Conservation (phyloP, 2,797 vertebrate genomes). For the Anguilla pacifica region DNA sequence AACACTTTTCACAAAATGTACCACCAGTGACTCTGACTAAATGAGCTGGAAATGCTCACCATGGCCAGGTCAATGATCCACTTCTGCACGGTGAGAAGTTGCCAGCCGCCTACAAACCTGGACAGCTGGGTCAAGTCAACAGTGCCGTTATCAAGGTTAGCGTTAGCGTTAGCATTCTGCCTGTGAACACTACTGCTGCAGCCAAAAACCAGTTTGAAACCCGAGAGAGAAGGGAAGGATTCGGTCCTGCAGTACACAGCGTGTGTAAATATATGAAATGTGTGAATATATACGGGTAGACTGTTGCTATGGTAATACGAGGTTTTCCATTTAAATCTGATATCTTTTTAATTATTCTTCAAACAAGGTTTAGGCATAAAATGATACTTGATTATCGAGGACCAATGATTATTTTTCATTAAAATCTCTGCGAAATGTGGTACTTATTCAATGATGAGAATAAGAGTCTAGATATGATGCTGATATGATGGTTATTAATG, state of each 20-base stretch:
- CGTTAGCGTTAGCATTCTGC: not conserved
- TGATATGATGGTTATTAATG: not conserved
- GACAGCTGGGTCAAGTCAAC: constrained; percentile 52
- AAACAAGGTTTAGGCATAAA: not conserved
- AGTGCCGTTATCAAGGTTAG: not conserved
- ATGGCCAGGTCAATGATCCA: constrained; percentile 89
- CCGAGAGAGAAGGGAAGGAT: not conserved
- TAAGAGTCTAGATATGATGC: not conserved
- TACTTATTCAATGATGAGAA: too few relatives aligned
- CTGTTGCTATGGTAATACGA: not conserved
- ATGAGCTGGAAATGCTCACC: constrained; percentile 68
- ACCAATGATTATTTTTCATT: too few relatives aligned
- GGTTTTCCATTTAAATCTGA: not conserved
- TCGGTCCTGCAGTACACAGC: not conserved
- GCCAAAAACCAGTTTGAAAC: not conserved
- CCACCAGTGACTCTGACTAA: too few relatives aligned
- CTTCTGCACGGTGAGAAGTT: constrained; percentile 79
- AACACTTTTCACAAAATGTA: too few relatives aligned
- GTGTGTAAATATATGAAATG: not conserved
- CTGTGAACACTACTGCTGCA: not conserved
- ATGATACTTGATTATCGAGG: not conserved
- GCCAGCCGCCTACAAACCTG: constrained; percentile 84
- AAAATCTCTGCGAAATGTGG: too few relatives aligned
- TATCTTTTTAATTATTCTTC: not conserved
- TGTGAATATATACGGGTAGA: not conserved